These are phyloP conservation scores for Ferrisia virgata DNA, from an alignment of 2,888 invertebrate genomes.

Conservation along the genomic window DNA sequence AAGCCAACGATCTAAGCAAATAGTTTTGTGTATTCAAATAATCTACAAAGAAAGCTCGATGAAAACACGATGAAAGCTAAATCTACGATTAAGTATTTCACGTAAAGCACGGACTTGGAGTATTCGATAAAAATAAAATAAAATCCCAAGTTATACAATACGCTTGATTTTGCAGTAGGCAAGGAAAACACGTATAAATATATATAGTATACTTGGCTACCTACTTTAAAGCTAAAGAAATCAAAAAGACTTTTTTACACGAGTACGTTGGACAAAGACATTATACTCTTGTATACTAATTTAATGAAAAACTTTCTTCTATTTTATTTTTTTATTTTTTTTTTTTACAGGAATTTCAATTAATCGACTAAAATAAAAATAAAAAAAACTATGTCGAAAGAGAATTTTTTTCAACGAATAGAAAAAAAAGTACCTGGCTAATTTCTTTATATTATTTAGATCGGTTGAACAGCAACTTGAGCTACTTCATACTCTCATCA, in stretches of 20 bases:
- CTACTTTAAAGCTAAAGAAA: too few relatives aligned
- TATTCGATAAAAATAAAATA: not conserved
- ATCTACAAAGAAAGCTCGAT: not conserved
- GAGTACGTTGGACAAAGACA: too few relatives aligned
- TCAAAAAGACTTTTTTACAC: not conserved
- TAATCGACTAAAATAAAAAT: not conserved
- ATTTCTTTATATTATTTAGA: too few relatives aligned
- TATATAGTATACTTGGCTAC: too few relatives aligned
- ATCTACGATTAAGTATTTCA: not conserved
- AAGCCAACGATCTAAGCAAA: not conserved
- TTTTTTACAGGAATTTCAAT: not conserved
- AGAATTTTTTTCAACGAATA: not conserved
- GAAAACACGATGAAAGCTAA: not conserved
- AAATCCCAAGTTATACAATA: not conserved
- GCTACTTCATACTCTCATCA: too few relatives aligned
- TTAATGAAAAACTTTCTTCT: not conserved
- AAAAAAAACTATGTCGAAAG: not conserved
- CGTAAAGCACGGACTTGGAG: not conserved
- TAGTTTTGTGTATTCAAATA: not conserved
- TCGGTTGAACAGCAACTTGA: too few relatives aligned
- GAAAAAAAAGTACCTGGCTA: too few relatives aligned
- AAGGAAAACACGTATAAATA: too few relatives aligned
- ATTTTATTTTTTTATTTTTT: too few relatives aligned
- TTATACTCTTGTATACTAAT: not conserved
- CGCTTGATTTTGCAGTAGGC: not conserved